Evolutionary conservation across 2,888 invertebrate species (phyloP), one percentile per base, ranked within the genome.

Genomic region (Galeopsomyia nigrocyanea): DNA sequence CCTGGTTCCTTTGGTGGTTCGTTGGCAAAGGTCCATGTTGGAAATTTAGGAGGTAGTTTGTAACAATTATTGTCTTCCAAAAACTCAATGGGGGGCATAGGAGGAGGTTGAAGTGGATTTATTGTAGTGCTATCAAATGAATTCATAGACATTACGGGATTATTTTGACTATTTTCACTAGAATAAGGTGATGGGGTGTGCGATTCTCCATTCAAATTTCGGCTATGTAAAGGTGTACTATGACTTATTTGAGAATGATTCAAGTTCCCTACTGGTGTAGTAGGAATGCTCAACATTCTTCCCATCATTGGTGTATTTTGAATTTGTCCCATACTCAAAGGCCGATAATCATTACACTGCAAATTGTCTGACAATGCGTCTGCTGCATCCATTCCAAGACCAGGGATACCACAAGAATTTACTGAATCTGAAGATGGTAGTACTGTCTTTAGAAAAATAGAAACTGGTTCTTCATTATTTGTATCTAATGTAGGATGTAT

Each of bases 371-470:
- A 67, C 70, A 78, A 75, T 10, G 76, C 71, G 50, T 84, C 84
- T 3, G 79, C 70, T 17, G 80, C 72, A 73, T 86, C 86, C 46
- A 85, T 75, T 17, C 86, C 86, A 63, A 86, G 74, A 46, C 86
- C 86, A 2, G 86, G 86, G 72, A 86, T 86, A 39, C 80, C 82
- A 68, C 81, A 78, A 0, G 81, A 61, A 64, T 82, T 81, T 5
- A 76, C 70, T 64, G 79, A 80, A 68, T 85, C 87, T 1, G 88
- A 87, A 49, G 82, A 85, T 0, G 89, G 88, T 66, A 89, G 87
- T 9, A 90, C 87, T 0, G 87, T 89, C 81, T 91, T 90, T 74
- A 91, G 80, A 66, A 90, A 90, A 77, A 88, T 90, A 65, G 89
- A 88, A 77, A 90, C 80, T 77, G 71, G 69, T 61, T 74, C 76